Conservation (phyloP, 2,113 vertebrate genomes). For the Megaceryle maxima region DNA sequence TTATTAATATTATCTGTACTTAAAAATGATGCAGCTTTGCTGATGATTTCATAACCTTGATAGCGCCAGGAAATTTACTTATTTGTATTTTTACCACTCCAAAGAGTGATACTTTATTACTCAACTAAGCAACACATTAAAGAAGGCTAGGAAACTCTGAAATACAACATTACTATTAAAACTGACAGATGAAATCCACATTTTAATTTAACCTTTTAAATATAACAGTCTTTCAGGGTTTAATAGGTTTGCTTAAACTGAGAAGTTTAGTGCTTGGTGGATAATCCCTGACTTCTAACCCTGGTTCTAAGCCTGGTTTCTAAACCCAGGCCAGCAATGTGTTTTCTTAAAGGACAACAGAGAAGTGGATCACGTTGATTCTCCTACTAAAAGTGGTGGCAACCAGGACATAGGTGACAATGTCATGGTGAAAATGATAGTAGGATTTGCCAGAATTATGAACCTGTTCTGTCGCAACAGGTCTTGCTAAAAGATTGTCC, state of each 20-base stretch:
- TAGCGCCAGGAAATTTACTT: neutral
- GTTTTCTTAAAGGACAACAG: neutral
- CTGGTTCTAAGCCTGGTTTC: neutral
- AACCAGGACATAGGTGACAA: neutral
- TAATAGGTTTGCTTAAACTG: neutral
- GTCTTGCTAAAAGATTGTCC: too few species aligned
- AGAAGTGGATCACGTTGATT: neutral
- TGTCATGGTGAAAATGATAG: neutral
- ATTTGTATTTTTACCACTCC: neutral
- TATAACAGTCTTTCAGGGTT: neutral
- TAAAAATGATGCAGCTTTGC: neutral
- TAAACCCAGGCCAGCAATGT: neutral
- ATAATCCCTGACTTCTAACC: neutral
- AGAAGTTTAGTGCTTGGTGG: neutral
- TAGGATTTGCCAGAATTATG: neutral
- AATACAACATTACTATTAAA: neutral
- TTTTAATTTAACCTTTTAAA: neutral
- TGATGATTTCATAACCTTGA: neutral
- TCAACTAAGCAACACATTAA: neutral
- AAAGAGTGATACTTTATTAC: neutral
- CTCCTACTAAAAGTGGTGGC: neutral
- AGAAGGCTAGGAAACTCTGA: neutral
- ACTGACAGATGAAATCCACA: neutral
- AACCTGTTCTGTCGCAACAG: neutral
- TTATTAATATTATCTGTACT: neutral